A percentile compares a stretch with the other conserved stretches of the same genome.
Evolutionary conservation across 2,888 invertebrate genomes (phyloP).

Genomic region (Trissolcus brochymenae): DNA sequence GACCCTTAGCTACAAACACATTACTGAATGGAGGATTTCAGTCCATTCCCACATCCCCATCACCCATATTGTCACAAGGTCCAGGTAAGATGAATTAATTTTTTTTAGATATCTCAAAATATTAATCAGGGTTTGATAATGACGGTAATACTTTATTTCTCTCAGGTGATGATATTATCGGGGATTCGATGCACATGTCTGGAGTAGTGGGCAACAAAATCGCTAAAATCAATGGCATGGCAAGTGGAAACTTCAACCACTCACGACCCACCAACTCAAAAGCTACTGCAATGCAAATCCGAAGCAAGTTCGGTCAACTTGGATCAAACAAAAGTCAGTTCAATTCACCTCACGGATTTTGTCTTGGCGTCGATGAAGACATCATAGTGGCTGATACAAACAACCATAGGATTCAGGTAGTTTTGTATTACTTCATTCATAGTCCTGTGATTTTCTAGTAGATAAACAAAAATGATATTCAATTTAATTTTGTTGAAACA

Average conservation of each 20-base stretch:
- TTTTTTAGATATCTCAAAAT: not conserved
- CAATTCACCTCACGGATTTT: conserved; percentile 98
- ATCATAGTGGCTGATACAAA: conserved; percentile 98
- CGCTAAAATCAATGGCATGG: conserved; percentile 67
- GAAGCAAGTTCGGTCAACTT: conserved; percentile 95
- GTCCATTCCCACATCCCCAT: conserved; percentile 80
- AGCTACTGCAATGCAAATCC: conserved; percentile 90
- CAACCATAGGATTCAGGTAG: conserved; percentile 94
- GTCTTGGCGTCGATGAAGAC: conserved; percentile 95
- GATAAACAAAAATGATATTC: not conserved
- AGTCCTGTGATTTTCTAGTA: too few relatives aligned
- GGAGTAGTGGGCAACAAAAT: conserved; percentile 69
- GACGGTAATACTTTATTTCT: not conserved
- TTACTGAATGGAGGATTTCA: conserved; percentile 78
- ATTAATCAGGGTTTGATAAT: not conserved
- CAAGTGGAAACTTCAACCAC: conserved; percentile 69
- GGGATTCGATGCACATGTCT: conserved; percentile 73
- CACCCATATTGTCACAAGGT: conserved; percentile 79
- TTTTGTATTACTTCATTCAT: too few relatives aligned
- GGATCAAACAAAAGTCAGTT: conserved; percentile 96
- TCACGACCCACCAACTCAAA: conserved; percentile 77
- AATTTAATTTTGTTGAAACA: conserved; percentile 67
- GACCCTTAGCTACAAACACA: conserved; percentile 68
- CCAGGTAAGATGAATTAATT: conserved; percentile 62
- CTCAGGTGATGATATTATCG: conserved; percentile 70